Conservation (phyloP, 2,888 invertebrate species). For the Cyclophora albipunctata region DNA sequence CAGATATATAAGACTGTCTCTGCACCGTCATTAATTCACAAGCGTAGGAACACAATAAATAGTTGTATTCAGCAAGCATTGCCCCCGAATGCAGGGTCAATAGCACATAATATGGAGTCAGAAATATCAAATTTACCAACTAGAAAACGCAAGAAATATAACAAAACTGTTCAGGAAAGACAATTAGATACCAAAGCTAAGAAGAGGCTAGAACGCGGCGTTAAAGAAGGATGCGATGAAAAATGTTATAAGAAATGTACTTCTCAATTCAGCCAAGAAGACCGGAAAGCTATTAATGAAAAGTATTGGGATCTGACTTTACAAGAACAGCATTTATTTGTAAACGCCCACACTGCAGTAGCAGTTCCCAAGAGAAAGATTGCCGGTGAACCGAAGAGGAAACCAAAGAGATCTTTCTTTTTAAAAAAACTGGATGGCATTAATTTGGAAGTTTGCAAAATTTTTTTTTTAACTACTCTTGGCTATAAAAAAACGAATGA, state of each 20-base stretch:
- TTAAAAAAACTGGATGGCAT: slow-evolving; percentile 11
- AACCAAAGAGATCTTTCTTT: slow-evolving; percentile 12
- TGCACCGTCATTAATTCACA: too few species aligned
- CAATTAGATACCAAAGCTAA: too few species aligned
- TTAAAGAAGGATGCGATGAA: too few species aligned
- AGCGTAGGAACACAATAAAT: too few species aligned
- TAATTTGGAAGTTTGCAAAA: slow-evolving; percentile 10
- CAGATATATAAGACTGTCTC: too few species aligned
- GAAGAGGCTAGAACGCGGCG: too few species aligned
- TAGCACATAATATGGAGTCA: too few species aligned
- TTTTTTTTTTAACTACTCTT: slow-evolving; percentile 13
- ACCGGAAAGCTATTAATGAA: slow-evolving; percentile 6
- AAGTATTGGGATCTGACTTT: slow-evolving; percentile 3
- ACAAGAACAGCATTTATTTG: slow-evolving; percentile 1
- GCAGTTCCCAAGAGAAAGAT: slow-evolving; percentile 15
- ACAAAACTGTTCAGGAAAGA: too few species aligned
- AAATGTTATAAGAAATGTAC: slow-evolving; percentile 5
- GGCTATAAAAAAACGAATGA: slow-evolving; percentile 14
- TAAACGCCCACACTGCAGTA: slow-evolving; percentile 8
- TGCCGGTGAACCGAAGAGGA: slow-evolving; percentile 10
- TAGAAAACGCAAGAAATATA: too few species aligned
- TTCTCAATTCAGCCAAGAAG: background rate
- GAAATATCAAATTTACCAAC: too few species aligned
- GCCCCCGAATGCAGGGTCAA: too few species aligned
- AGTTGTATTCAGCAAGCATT: too few species aligned